Evolutionary conservation across 2,113 vertebrate genomes (phyloP), one percentile per base, ranked within the genome.

Genomic region (Rhadina sibilatrix): DNA sequence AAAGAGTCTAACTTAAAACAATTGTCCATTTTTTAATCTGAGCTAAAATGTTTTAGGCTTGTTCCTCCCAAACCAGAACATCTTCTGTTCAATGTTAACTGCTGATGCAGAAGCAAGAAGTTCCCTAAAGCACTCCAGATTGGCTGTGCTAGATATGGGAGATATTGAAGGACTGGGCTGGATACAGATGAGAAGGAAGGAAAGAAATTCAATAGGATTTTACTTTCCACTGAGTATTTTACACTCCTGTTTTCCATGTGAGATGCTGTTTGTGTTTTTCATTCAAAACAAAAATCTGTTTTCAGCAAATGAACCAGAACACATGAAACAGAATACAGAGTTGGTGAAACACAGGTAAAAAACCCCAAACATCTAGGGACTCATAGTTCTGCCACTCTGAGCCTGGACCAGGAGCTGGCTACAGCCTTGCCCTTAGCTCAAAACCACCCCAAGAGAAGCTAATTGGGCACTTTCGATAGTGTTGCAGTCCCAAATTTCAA

Each of bases 391-490:
- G 47, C 49, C 30, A 24, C 33, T 42, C 25, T 5, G 12, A 76
- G 56, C 25, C 50, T 50, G 31, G 16, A 47, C 25, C 38, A 80
- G 85, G 33, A 88, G 15, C 40, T 2, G 1, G 27, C 33, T 65
- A 28, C 17, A 28, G 40, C 3, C 61, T 42, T 44, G 18, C 28
- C 28, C 9, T 21, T 5, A 81, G n/a, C 17, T 72, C 60, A 50
- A 35, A 81, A 56, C 10, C 47, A 42, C 50, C 30, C 12, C 5
- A 42, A n/a, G 65, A 75, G 15, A 64, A 37, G n/a, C 16, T 54
- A n/a, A 61, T 4, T 20, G 10, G n/a, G 57, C 16, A 35, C 44
- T 35, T 15, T 9, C 0, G 0, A 12, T 7, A n/a, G n/a, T 42
- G 22, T 1, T 60, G 28, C 59, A 47, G 12, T 16, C 17, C 14